Conservation (phyloP, 2,797 vertebrate genomes). For the Synaphobranchus kaupii region DNA sequence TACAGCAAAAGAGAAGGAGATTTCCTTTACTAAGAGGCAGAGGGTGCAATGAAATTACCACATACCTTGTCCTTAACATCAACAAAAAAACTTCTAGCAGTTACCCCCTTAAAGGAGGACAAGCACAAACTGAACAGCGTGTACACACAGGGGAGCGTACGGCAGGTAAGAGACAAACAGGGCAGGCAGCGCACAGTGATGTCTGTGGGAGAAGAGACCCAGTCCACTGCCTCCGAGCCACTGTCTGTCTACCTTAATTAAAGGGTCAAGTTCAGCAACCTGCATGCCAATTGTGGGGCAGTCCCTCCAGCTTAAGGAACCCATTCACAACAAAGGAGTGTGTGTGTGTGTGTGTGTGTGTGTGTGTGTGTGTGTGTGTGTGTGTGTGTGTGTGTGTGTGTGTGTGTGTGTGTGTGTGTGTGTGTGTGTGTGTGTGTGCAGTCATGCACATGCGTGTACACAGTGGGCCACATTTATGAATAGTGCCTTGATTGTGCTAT, state of each 20-base stretch:
- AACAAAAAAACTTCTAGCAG: background rate
- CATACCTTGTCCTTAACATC: background rate
- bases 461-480: background rate
- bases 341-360: slow-evolving; percentile 24
- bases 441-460: background rate
- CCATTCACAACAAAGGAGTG: background rate
- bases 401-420: slow-evolving; percentile 35
- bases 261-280: background rate
- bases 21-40: background rate
- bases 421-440: background rate
- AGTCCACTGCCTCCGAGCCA: background rate
- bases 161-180: background rate
- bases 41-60: background rate
- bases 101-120: background rate
- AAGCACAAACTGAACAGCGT: background rate
- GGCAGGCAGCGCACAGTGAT: background rate
- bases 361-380: background rate
- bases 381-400: background rate
- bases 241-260: slow-evolving; percentile 3
- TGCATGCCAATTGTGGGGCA: background rate
- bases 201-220: background rate
- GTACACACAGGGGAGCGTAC: background rate
- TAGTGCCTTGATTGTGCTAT: background rate
- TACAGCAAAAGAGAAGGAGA: background rate
- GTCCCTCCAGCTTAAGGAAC: background rate